Base-by-base conservation (phyloP, 2,113 vertebrate genomes). In the Fukomys damarensis region DNA sequence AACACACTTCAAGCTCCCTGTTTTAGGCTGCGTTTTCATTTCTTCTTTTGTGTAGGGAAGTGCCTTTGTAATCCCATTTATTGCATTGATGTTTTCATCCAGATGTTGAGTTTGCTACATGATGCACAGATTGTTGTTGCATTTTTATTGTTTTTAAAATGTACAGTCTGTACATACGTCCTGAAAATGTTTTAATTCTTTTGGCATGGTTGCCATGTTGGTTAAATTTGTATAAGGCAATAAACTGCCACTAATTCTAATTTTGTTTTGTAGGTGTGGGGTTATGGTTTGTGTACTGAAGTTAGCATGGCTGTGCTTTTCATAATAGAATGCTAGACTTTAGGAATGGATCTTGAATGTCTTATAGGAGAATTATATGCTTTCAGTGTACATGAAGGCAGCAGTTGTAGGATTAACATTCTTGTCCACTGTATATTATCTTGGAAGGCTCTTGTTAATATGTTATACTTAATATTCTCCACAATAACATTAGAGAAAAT, bases 161-260 rank as follows among this genome's bases (percentile, higher is more conserved):
- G 98, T 99, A 99, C 98, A 99, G 98, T 99, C 99, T 99, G 99
- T 99, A 99, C 98, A 99, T 99, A 99, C 96, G 98, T 98, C 99
- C 98, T 98, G 98, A 99, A 99, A 99, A 99, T 99, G 99, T 99
- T 99, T 99, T 99, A 99, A 99, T 99, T 99, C 98, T 97, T 98
- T 98, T 97, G 98, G 99, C 99, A 98, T 98, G 98, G 98, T 98
- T 98, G 98, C 98, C 98, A 98, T 98, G 98, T 98, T 99, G 98
- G 98, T 98, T 98, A 98, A 98, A 99, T 99, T 99, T 99, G 98
- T 99, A 99, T 98, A 98, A 98, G 98, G 99, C 98, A 99, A 99
- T 98, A 98, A 99, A 99, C 98, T 99, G 99, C 98, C 99, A 98
- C 98, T 98, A 98, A 99, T 99, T 99, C 97, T 98, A 98, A 98